phyloP scores from a whole-genome alignment of 2,888 invertebrate genomes.

The Rhopalosiphum nymphaeae region DNA sequence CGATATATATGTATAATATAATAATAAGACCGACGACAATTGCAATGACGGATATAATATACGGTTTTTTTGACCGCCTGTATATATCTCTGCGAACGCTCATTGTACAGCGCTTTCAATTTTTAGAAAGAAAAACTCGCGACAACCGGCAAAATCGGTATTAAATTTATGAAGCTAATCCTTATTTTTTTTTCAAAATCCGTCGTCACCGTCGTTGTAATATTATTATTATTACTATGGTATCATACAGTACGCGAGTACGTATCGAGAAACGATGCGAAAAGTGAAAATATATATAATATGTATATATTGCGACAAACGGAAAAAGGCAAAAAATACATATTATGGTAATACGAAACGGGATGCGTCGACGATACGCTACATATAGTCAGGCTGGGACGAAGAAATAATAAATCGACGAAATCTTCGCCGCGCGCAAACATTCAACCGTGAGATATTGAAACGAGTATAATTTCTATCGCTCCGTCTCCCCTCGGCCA shows the following conservation, averaged over 20 bases:
- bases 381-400: neutral
- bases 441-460: constrained; percentile 65
- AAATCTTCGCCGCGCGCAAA: constrained; percentile 28
- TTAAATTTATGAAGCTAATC: constrained; percentile 59
- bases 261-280: constrained; percentile 57
- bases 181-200: constrained; percentile 1
- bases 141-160: constrained; percentile 23
- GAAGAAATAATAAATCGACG: constrained; percentile 63
- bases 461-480: constrained; percentile 61
- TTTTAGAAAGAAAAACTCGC: constrained; percentile 14
- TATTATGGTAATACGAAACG: constrained; percentile 56
- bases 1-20: constrained; percentile 14
- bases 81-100: neutral
- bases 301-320: neutral
- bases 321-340: constrained; percentile 36
- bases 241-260: neutral
- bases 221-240: constrained; percentile 33
- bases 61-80: constrained; percentile 2
- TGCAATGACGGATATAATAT: neutral
- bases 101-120: constrained; percentile 22
- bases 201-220: constrained; percentile 1
- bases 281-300: constrained; percentile 43
- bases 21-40: constrained; percentile 48
- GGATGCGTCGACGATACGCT: neutral
- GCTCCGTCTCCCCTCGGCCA: neutral